phyloP scores from a whole-genome alignment of 2,797 vertebrate genomes.

The Scleropages formosus region DNA sequence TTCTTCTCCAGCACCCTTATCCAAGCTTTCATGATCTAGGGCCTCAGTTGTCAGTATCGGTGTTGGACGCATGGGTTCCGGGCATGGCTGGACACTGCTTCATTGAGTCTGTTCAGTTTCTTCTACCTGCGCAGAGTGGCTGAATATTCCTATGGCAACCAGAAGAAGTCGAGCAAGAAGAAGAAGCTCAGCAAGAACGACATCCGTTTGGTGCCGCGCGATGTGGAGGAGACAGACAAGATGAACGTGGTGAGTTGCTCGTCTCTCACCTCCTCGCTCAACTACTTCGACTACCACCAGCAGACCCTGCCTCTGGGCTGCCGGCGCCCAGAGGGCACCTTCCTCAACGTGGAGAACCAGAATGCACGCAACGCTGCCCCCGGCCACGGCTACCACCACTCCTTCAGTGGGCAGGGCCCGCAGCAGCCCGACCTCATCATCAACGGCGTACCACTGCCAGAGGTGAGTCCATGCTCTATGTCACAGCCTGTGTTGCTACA shows the following conservation, averaged over 20 bases:
- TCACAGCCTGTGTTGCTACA: not conserved
- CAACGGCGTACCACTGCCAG: slow-evolving; percentile 96
- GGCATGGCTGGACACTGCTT: slow-evolving; percentile 69
- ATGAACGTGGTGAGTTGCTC: slow-evolving; percentile 99
- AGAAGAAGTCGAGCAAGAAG: slow-evolving; percentile 99
- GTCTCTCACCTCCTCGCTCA: slow-evolving; percentile 97
- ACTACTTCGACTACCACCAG: slow-evolving; percentile 99
- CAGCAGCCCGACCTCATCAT: slow-evolving; percentile 99
- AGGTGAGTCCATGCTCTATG: slow-evolving; percentile 78
- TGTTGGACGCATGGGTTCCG: slow-evolving; percentile 46
- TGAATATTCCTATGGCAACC: slow-evolving; percentile 97
- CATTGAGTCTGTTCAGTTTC: slow-evolving; percentile 86
- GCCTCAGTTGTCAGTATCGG: not conserved
- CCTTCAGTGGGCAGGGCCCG: slow-evolving; percentile 90
- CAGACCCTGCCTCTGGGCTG: slow-evolving; percentile 96
- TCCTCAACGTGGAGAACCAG: slow-evolving; percentile 98
- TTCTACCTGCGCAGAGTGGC: slow-evolving; percentile 94
- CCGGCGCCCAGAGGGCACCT: slow-evolving; percentile 96
- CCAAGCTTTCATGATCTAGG: slow-evolving; percentile 35
- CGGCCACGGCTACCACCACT: slow-evolving; percentile 93
- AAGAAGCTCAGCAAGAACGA: slow-evolving; percentile 99
- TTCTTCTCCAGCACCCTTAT: slow-evolving; percentile 42
- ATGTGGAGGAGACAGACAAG: slow-evolving; percentile 98
- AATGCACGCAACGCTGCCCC: slow-evolving; percentile 87
- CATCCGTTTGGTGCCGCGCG: slow-evolving; percentile 93